Base-by-base conservation (phyloP, 1,140 invertebrate species). In the Paramacrobiotus metropolitanus region DNA sequence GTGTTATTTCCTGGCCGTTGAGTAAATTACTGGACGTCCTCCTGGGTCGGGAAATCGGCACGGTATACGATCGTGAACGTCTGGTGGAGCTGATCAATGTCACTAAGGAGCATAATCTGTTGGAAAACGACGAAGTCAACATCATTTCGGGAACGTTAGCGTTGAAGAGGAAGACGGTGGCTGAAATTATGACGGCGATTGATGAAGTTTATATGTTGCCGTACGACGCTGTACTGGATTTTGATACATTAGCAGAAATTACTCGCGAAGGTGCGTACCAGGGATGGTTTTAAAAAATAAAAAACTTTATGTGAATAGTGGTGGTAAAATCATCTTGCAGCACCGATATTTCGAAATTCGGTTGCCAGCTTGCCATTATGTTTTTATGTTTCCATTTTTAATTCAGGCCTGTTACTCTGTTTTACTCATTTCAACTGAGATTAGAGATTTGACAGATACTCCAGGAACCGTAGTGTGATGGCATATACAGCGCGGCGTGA, bases 231-330 rank as follows among this genome's bases (percentile, higher is more conserved):
- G 75, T 85, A 44, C 76, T 97, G 30, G 87, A 96, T 75, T 97
- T 95, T 77, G 87, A 95, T 74, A 95, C 90, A 15, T 86, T 99
- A 65, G 85, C 87, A 0, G 87, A 97, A 74, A 97, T 98, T 61
- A 84, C 92, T 80, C 87, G 87, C 72, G 85, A 86, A 65, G 85
- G 84, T 40, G n/a, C n/a, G n/a, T n/a, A n/a, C n/a, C n/a, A n/a
- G n/a, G n/a, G n/a, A n/a, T n/a, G n/a, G n/a, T n/a, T n/a, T n/a
- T n/a, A n/a, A n/a, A n/a, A n/a, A n/a, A n/a, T n/a, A n/a, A n/a
- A n/a, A n/a, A n/a, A n/a, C n/a, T n/a, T n/a, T n/a, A n/a, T n/a
- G n/a, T n/a, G n/a, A n/a, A n/a, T n/a, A n/a, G n/a, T n/a, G n/a
- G n/a, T n/a, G n/a, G n/a, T n/a, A n/a, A n/a, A n/a, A n/a, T n/a